Evolutionary conservation across 2,113 vertebrate genomes (phyloP), one percentile per base, ranked within the genome.

Genomic region (Phalacrocorax aristotelis): DNA sequence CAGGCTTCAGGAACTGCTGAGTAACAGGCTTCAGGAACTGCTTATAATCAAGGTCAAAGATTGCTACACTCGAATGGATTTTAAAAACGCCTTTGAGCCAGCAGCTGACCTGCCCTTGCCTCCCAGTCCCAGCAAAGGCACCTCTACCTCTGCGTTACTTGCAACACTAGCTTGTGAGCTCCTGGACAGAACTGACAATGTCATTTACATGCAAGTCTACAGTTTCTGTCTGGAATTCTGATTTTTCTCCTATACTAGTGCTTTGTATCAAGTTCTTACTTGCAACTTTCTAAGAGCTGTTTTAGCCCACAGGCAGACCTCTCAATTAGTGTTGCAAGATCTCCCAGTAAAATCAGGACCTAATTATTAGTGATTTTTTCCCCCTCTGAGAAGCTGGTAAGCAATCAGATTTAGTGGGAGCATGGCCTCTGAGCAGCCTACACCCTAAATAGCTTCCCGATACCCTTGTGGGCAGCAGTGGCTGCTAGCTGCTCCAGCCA

Each of bases 231-330:
- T 40, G 68, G 26, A 85, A 64, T 40, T 51, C 11, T 5, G 29
- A 55, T 38, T 86, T 79, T 69, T 25, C 58, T 46, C 34, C 57
- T 40, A 19, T 14, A 36, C 32, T 51, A 40, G 26, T 42, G 40
- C 17, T 94, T 83, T 38, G 19, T n/a, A 40, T 91, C 75, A 93
- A 70, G 78, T 80, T 74, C 23, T 70, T 75, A 77, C 81, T 69
- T 82, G 66, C 64, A 77, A 20, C 42, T 71, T 94, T 51, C 54
- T 25, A 36, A 44, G 34, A 72, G 44, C 30, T 81, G 18, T 77
- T 96, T 83, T 46, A 85, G 78, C 93, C 87, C 78, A 93, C 52
- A 74, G 82, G 70, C 87, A 93, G 78, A 90, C 54, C 52, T 80
- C 81, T 82, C 87, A 65, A 60, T 52, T 87, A 64, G 27, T 55